Base-by-base conservation (phyloP, 2,888 invertebrate genomes). In the Amphiduros pacificus region DNA sequence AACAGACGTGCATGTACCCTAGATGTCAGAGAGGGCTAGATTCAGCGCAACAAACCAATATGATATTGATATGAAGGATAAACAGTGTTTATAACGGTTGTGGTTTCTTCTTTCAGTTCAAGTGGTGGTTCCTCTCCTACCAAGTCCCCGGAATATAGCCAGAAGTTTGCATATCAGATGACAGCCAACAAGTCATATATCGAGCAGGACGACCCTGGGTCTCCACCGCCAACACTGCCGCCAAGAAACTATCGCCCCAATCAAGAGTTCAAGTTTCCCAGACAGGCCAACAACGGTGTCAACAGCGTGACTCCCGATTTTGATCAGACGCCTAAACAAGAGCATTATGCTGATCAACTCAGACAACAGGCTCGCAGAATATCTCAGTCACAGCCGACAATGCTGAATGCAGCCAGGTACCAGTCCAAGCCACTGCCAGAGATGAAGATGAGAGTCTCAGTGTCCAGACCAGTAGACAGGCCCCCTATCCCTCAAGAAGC, bases 341-440 rank as follows among this genome's bases (percentile, higher is more conserved):
- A 66, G 40, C 41, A 31, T 11, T 66, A 66, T 28, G 66, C 66
- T 14, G 58, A 66, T 29, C 66, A 66, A 56, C 59, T 66, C 26
- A 29, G 66, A 0, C 55, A 57, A 14, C 61, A 63, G 59, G 54
- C 55, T 22, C 51, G 59, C 53, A 49, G 40, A n/a, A 24, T 61
- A 17, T 61, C 54, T 27, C 55, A 62, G 4, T 57, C 60, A 5
- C 63, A 63, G 55, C 48, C 60, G 9, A 53, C 41, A 4, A 32
- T 24, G 24, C 29, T 61, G 9, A 22, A 27, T 4, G 60, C 62
- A 14, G 52, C 55, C 2, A 22, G 63, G 11, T 55, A 57, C 41
- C 60, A 63, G 32, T 50, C 60, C 26, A 56, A 57, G 24, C 40
- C 57, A 5, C 41, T 61, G n/a, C 40, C 65, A 3, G 64, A 62